Percentiles rank a stretch among this genome's conserved stretches.
phyloP scores from a whole-genome alignment of 37 sponge, comb jelly and placozoan genomes.

The Beroe forskalii region DNA sequence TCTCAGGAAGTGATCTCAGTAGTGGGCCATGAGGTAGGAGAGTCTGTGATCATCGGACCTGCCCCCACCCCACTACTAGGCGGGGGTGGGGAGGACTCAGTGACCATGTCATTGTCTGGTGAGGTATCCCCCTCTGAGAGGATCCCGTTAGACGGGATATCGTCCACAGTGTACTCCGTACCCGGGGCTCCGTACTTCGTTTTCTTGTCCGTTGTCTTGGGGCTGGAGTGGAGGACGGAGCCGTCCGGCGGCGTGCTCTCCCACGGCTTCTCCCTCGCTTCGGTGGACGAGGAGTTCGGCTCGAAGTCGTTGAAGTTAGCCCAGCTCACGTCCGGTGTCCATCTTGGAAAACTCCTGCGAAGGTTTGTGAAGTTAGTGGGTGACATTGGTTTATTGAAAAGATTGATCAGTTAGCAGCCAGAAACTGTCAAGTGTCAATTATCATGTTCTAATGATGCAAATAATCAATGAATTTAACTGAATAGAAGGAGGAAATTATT shows the following conservation, averaged over 20 bases:
- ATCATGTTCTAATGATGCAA: no score
- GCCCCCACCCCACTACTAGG: neutral
- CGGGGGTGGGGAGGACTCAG: neutral
- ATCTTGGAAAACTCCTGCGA: conserved; percentile 49
- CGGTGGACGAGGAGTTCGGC: neutral
- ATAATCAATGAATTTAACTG: no score
- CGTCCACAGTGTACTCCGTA: neutral
- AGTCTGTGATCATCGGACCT: neutral
- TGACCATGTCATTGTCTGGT: conserved; percentile 23
- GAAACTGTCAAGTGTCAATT: no score
- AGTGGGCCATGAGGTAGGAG: neutral
- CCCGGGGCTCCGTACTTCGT: conserved; percentile 12
- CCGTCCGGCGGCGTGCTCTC: conserved; percentile 58
- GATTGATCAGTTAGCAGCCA: no score
- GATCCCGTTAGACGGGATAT: conserved; percentile 30
- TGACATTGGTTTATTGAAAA: no score
- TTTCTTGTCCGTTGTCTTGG: conserved; percentile 3
- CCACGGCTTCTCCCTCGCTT: neutral
- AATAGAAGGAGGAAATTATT: no score
- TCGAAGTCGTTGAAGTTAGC: conserved; percentile 57
- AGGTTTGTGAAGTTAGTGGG: no score
- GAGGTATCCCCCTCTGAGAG: neutral
- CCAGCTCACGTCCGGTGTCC: conserved; percentile 55
- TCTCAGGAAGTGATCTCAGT: neutral
- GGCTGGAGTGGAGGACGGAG: conserved; percentile 24